These are phyloP conservation scores for Tubiluchus corallicola DNA, from an alignment of 2,888 invertebrate genomes.

Conservation along the genomic window DNA sequence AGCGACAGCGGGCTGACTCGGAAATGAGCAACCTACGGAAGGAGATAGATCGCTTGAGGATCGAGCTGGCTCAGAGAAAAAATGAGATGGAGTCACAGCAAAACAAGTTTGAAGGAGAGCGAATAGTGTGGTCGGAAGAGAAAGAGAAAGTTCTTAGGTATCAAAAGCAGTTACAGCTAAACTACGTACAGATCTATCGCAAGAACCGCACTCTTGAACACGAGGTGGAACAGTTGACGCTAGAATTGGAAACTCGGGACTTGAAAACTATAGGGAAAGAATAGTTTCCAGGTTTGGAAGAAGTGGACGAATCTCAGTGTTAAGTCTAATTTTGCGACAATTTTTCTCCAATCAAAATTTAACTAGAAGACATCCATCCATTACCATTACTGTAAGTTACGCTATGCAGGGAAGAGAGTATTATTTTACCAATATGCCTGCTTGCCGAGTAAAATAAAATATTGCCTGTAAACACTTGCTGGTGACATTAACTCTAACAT, in stretches of 20 bases:
- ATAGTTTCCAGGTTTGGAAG: not conserved
- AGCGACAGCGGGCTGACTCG: not conserved
- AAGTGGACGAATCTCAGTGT: not conserved
- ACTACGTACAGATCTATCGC: conserved; percentile 68
- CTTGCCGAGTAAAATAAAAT: no score
- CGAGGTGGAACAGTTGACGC: conserved; percentile 43
- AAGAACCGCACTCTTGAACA: conserved; percentile 52
- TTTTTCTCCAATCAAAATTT: no score
- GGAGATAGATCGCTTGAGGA: conserved; percentile 10
- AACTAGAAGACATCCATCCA: no score
- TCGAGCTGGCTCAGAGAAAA: conserved; percentile 13
- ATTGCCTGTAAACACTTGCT: no score
- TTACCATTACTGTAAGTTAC: no score
- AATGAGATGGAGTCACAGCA: conserved; percentile 34
- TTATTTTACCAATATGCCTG: no score
- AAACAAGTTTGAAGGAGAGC: conserved; percentile 50
- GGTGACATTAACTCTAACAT: no score
- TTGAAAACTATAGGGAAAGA: conserved; percentile 13
- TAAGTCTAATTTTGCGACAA: no score
- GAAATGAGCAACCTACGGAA: conserved; percentile 4
- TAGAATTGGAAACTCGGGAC: conserved; percentile 26
- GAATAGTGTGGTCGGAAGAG: conserved; percentile 60
- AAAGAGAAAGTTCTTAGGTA: conserved; percentile 55
- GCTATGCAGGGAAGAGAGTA: no score
- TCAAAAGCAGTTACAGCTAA: conserved; percentile 64